Evolutionary conservation across 2,113 vertebrate species (phyloP), one percentile per base, ranked within the genome.

Genomic region (Periophthalmus modestus): DNA sequence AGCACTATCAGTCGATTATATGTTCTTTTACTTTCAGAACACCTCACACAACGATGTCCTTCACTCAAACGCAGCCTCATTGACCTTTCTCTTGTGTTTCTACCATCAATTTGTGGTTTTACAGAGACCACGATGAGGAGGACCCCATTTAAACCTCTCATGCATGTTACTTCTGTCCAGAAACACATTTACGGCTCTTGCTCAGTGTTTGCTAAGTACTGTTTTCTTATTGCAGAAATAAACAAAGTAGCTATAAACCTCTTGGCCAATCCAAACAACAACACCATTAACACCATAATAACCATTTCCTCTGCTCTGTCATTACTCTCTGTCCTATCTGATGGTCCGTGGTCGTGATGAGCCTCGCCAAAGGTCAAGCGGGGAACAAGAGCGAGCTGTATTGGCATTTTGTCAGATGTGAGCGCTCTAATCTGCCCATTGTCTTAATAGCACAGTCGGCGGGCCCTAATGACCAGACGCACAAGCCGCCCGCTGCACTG

Each of bases 371-470:
- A 92, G 92, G 91, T 92, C 89, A 92, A 74, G 67, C 12, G 80
- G 85, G 81, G 78, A 90, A 89, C 89, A 83, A 46, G 69, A 71
- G 55, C 10, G 70, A 67, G 78, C 85, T 84, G 50, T 74, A 71
- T 69, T 28, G 48, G 78, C 90, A 84, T 68, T 85, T 84, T 89
- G 89, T 92, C 90, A 91, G 87, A 86, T 82, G 89, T 92, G 89
- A 86, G 80, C 43, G 74, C 85, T 82, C 73, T 92, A 92, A 93
- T 92, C 90, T 88, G 81, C 87, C 85, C 86, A 85, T 88, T 91
- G 90, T 90, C 88, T 91, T 91, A 91, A 93, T 92, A 89, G 88
- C 88, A 73, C 88, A 88, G 90, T 92, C 92, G 91, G 88, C 78
- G 85, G 87, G 84, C 88, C 84, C 92, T 93, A 92, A 93, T 94